A percentile compares a stretch with the other conserved stretches of the same genome.
phyloP scores from a whole-genome alignment of 2,888 invertebrate species.

The Norana najaformis region DNA sequence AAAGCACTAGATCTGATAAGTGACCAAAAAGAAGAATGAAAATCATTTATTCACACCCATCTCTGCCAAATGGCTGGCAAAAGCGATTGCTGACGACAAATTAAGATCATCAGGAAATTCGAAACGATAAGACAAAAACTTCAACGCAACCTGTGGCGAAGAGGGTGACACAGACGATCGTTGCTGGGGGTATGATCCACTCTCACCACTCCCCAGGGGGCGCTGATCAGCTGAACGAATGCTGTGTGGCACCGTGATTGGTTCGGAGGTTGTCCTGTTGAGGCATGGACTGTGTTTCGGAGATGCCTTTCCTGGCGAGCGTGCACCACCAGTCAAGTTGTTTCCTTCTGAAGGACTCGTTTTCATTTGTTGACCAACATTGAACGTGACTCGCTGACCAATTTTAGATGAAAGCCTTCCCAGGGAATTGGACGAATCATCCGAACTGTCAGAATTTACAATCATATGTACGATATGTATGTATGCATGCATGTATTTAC shows the following conservation, averaged over 20 bases:
- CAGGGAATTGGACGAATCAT: background rate
- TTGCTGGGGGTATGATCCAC: background rate
- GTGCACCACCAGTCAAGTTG: background rate
- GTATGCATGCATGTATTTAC: background rate
- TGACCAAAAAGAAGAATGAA: background rate
- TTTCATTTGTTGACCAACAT: background rate
- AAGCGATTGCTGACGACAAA: background rate
- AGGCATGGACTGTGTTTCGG: slow-evolving; percentile 5
- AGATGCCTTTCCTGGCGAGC: background rate
- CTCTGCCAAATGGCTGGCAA: background rate
- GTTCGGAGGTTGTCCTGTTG: background rate
- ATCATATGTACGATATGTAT: too few relatives aligned
- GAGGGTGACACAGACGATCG: background rate
- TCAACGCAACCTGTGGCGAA: background rate
- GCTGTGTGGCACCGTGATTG: background rate
- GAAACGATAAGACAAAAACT: background rate
- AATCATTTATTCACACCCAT: background rate
- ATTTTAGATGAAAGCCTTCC: background rate
- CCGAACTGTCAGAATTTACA: background rate
- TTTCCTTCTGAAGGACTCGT: background rate
- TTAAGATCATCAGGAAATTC: background rate
- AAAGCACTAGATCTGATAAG: background rate
- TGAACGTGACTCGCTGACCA: background rate
- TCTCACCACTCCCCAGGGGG: background rate
- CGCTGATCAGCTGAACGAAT: background rate